These are phyloP conservation scores for Coelopa pilipes DNA, from an alignment of 2,888 invertebrate species.

Conservation along the genomic window DNA sequence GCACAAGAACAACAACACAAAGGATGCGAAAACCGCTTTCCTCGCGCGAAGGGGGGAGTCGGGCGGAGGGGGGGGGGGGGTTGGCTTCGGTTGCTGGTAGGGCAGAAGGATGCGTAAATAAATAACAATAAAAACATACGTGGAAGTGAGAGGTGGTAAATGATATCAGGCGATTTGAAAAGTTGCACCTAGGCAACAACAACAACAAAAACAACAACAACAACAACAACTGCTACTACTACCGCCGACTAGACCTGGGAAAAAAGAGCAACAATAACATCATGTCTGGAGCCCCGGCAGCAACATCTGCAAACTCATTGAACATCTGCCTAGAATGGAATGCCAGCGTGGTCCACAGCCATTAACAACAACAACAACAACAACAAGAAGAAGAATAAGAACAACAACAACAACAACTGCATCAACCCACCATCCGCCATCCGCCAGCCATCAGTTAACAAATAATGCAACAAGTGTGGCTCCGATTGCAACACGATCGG, in stretches of 20 bases:
- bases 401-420: slow-evolving; percentile 20
- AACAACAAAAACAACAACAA: slow-evolving; percentile 12
- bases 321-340: slow-evolving; percentile 39
- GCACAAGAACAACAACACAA: neutral
- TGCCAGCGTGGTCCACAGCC: neutral
- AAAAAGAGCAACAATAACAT: slow-evolving; percentile 2
- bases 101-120: neutral
- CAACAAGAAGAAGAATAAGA: slow-evolving; percentile 26
- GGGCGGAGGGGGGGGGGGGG: no score
- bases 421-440: neutral
- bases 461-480: slow-evolving; percentile 22
- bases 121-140: neutral
- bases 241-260: no score
- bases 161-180: slow-evolving; percentile 27
- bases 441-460: neutral
- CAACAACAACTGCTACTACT: neutral
- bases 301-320: slow-evolving; percentile 34
- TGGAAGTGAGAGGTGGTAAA: slow-evolving; percentile 17
- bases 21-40: slow-evolving; percentile 19
- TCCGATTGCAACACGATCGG: slow-evolving; percentile 9
- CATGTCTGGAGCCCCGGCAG: no score
- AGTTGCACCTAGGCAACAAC: slow-evolving; percentile 23
- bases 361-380: slow-evolving; percentile 39
- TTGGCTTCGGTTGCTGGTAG: no score
- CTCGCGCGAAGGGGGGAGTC: neutral